Conservation (phyloP, 35 echinoderm and acorn worm species). For the Holothuria glaberrima region DNA sequence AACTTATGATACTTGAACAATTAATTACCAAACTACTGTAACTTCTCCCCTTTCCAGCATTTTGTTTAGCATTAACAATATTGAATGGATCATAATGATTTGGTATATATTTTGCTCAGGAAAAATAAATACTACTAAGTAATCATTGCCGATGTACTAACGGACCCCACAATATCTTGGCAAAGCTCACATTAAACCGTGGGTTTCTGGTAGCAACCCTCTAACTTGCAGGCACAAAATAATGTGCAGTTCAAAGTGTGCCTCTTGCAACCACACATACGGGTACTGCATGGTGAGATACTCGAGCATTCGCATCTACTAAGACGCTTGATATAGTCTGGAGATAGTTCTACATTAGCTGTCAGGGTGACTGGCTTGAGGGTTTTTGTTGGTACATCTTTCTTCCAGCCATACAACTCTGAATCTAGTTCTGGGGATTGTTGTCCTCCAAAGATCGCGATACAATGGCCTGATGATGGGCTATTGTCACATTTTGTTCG, state of each 20-base stretch:
- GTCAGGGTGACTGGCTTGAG: not conserved
- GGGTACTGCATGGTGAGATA: not conserved
- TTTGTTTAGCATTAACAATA: not conserved
- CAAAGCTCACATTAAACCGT: not conserved
- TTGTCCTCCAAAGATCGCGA: not conserved
- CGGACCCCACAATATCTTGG: not conserved
- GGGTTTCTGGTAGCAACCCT: not conserved
- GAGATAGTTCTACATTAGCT: not conserved
- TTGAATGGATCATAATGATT: not conserved
- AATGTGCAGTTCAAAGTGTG: not conserved
- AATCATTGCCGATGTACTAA: no score
- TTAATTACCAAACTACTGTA: no score
- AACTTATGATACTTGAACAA: no score
- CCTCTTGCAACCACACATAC: not conserved
- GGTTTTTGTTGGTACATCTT: not conserved
- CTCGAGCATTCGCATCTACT: not conserved
- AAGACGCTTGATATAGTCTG: no score
- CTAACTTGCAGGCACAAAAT: not conserved
- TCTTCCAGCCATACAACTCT: not conserved
- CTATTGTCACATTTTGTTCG: conserved; percentile 39
- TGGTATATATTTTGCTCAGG: not conserved
- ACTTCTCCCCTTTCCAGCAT: not conserved
- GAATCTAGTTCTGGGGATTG: conserved; percentile 39
- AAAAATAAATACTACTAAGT: not conserved
- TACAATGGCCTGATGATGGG: conserved; percentile 16